phyloP scores from a whole-genome alignment of 2,797 vertebrate species.

The Acipenser ruthenus region DNA sequence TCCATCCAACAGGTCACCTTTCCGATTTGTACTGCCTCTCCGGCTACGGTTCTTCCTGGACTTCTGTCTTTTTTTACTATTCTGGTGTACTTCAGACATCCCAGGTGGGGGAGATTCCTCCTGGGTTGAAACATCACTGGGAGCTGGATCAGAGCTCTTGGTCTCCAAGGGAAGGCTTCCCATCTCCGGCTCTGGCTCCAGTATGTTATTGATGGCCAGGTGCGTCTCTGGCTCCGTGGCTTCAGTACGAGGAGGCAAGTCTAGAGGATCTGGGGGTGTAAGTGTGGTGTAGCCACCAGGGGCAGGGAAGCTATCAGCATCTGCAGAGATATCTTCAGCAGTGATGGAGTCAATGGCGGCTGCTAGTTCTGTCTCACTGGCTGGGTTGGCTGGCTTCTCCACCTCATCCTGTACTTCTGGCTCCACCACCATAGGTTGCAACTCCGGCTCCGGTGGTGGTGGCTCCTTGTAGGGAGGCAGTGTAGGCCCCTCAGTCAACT shows the following conservation, averaged over 20 bases:
- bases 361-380: conserved; percentile 91
- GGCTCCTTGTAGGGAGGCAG: conserved; percentile 72
- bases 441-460: conserved; percentile 44
- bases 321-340: conserved; percentile 72
- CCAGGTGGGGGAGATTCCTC: conserved; percentile 46
- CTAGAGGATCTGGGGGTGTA: conserved; percentile 60
- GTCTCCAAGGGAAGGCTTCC: conserved; percentile 38
- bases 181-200: conserved; percentile 52
- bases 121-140: conserved; percentile 41
- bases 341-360: conserved; percentile 97
- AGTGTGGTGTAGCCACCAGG: conserved; percentile 66
- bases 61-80: conserved; percentile 76
- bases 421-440: conserved; percentile 52
- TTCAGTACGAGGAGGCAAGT: conserved; percentile 59
- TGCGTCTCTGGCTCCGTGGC: conserved; percentile 74
- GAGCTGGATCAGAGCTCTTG: conserved; percentile 57
- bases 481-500: conserved; percentile 71
- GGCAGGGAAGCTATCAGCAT: conserved; percentile 77
- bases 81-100: conserved; percentile 34
- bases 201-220: conserved; percentile 65
- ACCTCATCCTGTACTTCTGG: conserved; percentile 62
- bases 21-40: conserved; percentile 67
- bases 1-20: conserved; percentile 43
- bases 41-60: conserved; percentile 62
- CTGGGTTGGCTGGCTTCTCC: conserved; percentile 82